Evolutionary conservation across 2,113 vertebrate species (phyloP), one percentile per base, ranked within the genome.

Genomic region (Rhadina sibilatrix): DNA sequence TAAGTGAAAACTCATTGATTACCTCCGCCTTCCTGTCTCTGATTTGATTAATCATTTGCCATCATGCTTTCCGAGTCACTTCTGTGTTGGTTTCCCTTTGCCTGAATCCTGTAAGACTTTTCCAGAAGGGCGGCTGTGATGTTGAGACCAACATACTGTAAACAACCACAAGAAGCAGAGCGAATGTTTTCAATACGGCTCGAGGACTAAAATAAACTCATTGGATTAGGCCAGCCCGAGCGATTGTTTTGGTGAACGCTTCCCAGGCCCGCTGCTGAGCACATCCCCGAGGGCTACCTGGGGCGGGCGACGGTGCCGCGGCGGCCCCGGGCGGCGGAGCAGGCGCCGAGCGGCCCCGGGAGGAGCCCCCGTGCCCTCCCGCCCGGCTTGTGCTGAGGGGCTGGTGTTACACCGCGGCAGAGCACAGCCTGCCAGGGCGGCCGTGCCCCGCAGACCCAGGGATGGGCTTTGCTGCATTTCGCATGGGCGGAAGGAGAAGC

Each of bases 151-250:
- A 72, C 71, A 59, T 37, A 88, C 78, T 93, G 92, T 95, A 91
- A 96, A 96, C 91, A 96, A 91, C 93, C 95, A 87, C 95, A 93
- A 97, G 95, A 93, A 91, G 79, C 87, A 88, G 59, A 87, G 93
- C 89, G 83, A 46, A 89, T 95, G 79, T 88, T 96, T 97, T 93
- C 93, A 95, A 80, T 91, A 72, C 75, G 88, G 87, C 78, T 86
- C 66, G 24, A 79, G 54, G 78, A 96, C 79, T 90, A 94, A 96
- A 96, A 95, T 90, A 95, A 97, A 94, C 89, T 57, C 87, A 21
- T 74, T 6, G 90, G 38, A 63, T 66, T 50, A 83, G 85, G 82
- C 46, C 92, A 63, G 93, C 70, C 50, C 0, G 28, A 60, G 61
- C n/a, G 81, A 75, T 79, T 96, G 93, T 94, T 93, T 83, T 83